These are phyloP conservation scores for Mormyrus proboscirostris DNA, from an alignment of 2,797 vertebrate species.

Conservation along the genomic window DNA sequence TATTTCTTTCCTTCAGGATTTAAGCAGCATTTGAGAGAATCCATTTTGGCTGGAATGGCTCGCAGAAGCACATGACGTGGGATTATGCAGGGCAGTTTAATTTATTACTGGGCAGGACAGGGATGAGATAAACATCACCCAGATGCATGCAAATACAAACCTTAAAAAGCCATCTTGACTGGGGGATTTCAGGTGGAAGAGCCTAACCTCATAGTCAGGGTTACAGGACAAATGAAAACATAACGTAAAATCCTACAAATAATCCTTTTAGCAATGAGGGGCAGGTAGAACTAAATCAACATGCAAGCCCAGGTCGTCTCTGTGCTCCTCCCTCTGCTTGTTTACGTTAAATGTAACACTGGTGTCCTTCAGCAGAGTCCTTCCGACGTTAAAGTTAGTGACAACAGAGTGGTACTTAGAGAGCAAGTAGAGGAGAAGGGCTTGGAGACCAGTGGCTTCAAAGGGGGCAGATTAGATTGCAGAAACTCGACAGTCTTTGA, in stretches of 20 bases:
- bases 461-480: conserved; percentile 36
- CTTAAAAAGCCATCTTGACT: not conserved
- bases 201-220: not conserved
- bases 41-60: not conserved
- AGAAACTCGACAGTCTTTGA: conserved; percentile 35
- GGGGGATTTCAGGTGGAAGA: not conserved
- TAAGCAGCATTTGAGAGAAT: not conserved
- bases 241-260: not conserved
- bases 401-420: not conserved
- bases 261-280: not conserved
- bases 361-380: not conserved
- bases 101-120: not conserved
- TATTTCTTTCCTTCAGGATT: not conserved
- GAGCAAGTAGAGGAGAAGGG: not conserved
- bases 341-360: not conserved
- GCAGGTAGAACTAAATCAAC: not conserved
- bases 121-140: not conserved
- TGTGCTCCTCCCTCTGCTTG: not conserved
- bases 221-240: not conserved
- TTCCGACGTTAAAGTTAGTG: not conserved
- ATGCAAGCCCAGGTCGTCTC: not conserved
- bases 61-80: not conserved
- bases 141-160: not conserved
- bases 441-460: conserved; percentile 22
- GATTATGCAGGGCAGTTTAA: not conserved